Base-by-base conservation (phyloP, 2,113 vertebrate species). In the Ornithorhynchus anatinus region DNA sequence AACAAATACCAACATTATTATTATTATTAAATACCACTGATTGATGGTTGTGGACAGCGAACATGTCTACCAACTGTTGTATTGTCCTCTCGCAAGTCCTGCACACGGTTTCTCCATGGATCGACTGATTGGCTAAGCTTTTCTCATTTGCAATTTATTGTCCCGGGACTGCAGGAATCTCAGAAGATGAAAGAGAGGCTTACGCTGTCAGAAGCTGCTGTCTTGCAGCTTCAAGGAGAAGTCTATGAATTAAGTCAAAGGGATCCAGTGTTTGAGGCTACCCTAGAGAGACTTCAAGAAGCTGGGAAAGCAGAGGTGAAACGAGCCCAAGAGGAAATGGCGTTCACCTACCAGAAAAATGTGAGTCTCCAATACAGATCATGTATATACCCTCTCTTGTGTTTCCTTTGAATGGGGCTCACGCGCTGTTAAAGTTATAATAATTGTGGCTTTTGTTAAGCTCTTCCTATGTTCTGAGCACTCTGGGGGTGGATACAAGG, bases 321-420 rank as follows among this genome's bases (percentile, higher is more conserved):
- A 57, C 62, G 53, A 57, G 85, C 75, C 60, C 42, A 69, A 54
- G 50, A 22, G 36, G 50, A 88, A 63, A 60, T 47, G 61, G 54
- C 52, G 75, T 57, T 69, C 48, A 45, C 47, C 32, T 86, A 20
- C 33, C 62, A 57, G 63, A 60, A 73, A 64, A 85, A 77, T 44
- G 44, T 79, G 59, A 86, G 68, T 59, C 62, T 80, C 17, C 85
- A 72, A 88, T 78, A 64, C 76, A 15, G 32, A 84, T 70, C 57
- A 81, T 44, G 12, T 79, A 63, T 79, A n/a, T n/a, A 85, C n/a
- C 45, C 53, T 32, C 52, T 86, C 70, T 77, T 72, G 37, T 77
- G 74, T 81, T 52, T 65, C 76, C 81, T 8, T 59, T 82, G 11
- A 10, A 10, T 36, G 38, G 22, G 27, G 2, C 29, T 47, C 1